These are phyloP conservation scores for Lophius piscatorius DNA, from an alignment of 2,113 vertebrate species.

Conservation along the genomic window DNA sequence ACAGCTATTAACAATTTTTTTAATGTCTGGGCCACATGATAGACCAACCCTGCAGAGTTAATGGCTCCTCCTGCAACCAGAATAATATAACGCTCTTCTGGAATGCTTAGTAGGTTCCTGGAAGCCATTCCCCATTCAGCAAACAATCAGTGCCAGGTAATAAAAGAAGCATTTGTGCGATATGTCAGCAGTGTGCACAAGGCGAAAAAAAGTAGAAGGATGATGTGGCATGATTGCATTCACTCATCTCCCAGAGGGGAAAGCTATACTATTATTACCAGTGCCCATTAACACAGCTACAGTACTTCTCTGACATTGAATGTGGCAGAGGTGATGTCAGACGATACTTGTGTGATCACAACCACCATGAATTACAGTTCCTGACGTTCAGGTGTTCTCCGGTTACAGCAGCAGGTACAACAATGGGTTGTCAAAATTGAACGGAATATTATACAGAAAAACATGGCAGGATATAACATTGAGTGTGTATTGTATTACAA, in stretches of 20 bases:
- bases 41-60: conserved; percentile 68
- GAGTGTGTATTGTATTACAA: neutral
- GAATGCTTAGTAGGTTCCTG: conserved; percentile 82
- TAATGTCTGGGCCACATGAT: conserved; percentile 43
- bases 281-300: conserved; percentile 85
- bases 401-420: conserved; percentile 76
- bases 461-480: neutral
- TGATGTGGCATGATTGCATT: conserved; percentile 88
- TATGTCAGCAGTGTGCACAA: conserved; percentile 86
- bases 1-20: conserved; percentile 33
- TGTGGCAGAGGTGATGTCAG: conserved; percentile 85
- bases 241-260: conserved; percentile 82
- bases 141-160: conserved; percentile 89
- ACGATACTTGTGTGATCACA: conserved; percentile 95
- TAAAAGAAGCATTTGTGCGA: conserved; percentile 92
- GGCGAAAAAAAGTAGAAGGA: conserved; percentile 89
- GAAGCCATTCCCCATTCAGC: conserved; percentile 81
- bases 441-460: conserved; percentile 6
- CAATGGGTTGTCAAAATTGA: conserved; percentile 42
- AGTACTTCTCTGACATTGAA: conserved; percentile 83
- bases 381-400: conserved; percentile 73
- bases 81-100: conserved; percentile 81
- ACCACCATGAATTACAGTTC: conserved; percentile 74
- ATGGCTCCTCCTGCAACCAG: conserved; percentile 81
- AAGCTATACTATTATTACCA: conserved; percentile 88